Percentiles rank a stretch among this genome's conserved stretches.
Conservation (phyloP, 2,888 invertebrate genomes). For the Tridacna gigas region DNA sequence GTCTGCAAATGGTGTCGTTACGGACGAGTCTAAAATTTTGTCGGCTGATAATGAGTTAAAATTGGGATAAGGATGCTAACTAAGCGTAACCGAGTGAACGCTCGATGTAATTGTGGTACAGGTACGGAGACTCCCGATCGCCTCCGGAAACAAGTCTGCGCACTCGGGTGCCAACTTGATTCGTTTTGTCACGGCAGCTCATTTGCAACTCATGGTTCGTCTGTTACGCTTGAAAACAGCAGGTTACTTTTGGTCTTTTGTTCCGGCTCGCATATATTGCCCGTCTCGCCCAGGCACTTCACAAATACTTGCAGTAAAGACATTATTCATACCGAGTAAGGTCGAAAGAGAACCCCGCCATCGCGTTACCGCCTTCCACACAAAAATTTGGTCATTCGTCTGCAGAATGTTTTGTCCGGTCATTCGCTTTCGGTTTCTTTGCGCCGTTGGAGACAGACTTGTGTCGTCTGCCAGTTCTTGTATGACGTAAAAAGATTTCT, state of each 20-base stretch:
- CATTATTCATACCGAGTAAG: neutral
- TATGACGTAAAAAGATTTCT: neutral
- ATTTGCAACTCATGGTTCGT: constrained; percentile 24
- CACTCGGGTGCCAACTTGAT: neutral
- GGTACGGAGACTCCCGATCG: constrained; percentile 23
- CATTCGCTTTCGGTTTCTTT: neutral
- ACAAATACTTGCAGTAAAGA: neutral
- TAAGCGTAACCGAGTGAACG: neutral
- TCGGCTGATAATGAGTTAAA: too few species aligned
- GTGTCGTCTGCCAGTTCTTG: neutral
- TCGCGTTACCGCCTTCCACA: neutral
- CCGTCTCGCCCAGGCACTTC: constrained; percentile 11
- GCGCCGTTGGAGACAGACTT: constrained; percentile 1
- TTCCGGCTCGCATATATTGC: constrained; percentile 8
- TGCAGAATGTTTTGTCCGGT: neutral
- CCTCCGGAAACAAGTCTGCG: constrained; percentile 25
- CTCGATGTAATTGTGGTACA: constrained; percentile 7
- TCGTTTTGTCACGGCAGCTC: constrained; percentile 30
- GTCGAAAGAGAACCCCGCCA: constrained; percentile 2
- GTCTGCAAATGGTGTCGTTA: too few species aligned
- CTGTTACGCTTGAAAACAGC: constrained; percentile 14
- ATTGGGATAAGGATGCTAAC: neutral
- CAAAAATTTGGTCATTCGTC: neutral
- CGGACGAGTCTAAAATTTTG: too few species aligned
- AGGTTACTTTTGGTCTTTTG: constrained; percentile 19